Evolutionary conservation across 2,797 vertebrate species (phyloP).

Genomic region (Natrix natrix): DNA sequence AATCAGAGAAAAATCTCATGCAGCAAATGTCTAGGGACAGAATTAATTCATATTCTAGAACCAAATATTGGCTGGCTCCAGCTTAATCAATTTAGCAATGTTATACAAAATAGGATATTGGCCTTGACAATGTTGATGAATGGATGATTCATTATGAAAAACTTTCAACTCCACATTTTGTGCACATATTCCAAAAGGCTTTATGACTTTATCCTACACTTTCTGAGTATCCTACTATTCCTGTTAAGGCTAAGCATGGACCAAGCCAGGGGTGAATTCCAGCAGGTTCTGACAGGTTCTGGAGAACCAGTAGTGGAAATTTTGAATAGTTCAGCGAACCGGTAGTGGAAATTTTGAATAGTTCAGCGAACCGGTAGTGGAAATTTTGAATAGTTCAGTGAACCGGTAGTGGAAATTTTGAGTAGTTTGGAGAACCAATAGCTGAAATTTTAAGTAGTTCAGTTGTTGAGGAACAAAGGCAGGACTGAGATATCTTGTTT

Average conservation of each 20-base stretch:
- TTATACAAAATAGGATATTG: neutral
- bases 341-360: no score
- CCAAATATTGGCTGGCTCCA: neutral
- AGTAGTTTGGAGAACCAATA: no score
- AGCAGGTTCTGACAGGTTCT: no score
- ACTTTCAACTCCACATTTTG: neutral
- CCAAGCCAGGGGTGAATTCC: no score
- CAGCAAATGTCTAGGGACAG: constrained; percentile 42
- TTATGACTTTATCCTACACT: neutral
- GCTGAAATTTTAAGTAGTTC: no score
- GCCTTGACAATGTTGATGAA: neutral
- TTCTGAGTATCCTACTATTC: neutral
- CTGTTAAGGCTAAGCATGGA: neutral
- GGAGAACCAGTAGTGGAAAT: no score
- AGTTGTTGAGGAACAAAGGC: neutral
- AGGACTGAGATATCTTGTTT: neutral
- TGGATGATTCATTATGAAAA: constrained; percentile 4
- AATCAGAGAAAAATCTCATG: constrained; percentile 37
- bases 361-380: no score
- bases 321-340: no score
- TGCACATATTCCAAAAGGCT: neutral
- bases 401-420: no score
- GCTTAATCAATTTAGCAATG: neutral
- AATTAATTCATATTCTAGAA: constrained; percentile 34
- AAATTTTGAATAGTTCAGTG: no score